These are phyloP conservation scores for Callithrix jacchus DNA, from an alignment of 2,113 vertebrate species.

Conservation along the genomic window DNA sequence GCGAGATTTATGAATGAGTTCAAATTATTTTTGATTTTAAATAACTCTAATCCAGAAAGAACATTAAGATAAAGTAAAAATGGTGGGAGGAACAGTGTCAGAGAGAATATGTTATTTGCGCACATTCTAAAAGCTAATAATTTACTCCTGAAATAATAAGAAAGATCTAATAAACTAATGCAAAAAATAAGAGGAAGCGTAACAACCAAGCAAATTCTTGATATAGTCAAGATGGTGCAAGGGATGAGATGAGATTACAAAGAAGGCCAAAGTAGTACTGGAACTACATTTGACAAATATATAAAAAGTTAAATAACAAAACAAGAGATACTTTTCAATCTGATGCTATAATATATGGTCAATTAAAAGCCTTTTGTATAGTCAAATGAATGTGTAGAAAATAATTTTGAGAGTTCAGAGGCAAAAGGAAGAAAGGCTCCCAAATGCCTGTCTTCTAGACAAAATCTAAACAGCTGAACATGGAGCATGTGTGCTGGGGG, in stretches of 20 bases:
- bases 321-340: background rate
- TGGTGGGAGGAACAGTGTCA: background rate
- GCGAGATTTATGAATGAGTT: conserved; percentile 53
- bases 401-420: background rate
- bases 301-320: conserved; percentile 28
- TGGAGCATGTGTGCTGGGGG: background rate
- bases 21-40: conserved; percentile 65
- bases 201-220: background rate
- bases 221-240: background rate
- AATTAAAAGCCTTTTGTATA: background rate
- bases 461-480: background rate
- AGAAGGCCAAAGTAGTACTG: background rate
- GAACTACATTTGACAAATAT: background rate
- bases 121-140: background rate
- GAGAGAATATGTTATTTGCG: background rate
- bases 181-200: background rate
- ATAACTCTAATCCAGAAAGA: conserved; percentile 52
- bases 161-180: background rate
- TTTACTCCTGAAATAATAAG: background rate
- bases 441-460: background rate
- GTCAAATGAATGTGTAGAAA: conserved; percentile 9
- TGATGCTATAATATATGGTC: background rate
- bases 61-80: conserved; percentile 35
- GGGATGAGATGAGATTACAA: background rate
- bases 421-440: background rate